Evolutionary conservation across 1,140 invertebrate species (phyloP), one percentile per base, ranked within the genome.

Genomic region (Carcinoscorpius rotundicauda): DNA sequence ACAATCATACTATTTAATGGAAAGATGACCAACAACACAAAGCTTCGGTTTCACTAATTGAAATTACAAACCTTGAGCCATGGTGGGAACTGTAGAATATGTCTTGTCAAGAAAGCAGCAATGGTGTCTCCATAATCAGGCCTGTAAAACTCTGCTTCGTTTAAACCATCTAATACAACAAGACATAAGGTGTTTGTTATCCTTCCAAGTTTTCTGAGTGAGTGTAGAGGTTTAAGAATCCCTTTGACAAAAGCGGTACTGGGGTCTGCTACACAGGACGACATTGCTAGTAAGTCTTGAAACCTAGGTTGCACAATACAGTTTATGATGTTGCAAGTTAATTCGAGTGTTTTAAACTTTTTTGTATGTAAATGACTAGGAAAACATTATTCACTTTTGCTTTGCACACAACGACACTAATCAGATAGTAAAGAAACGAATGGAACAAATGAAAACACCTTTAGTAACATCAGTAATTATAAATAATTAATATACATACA

Each of bases 131-230:
- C 93, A 73, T 92, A 85, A 75, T 96, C 93, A 0, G 92, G 91
- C 71, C 91, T 75, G 76, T 96, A 93, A 74, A 95, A 96, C 74
- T 97, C 93, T 0, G 93, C 93, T 76, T 97, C 93, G 75, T 93
- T 93, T n/a, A 97, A 78, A 0, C 89, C 91, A 78, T 98, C 94
- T 51, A 98, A 84, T 9, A 97, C 76, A 57, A 97, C 86, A 2
- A 96, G 81, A 75, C 82, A 76, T 49, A 73, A 74, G 8, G 78
- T 74, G 8, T 73, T 70, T 10, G 84, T 81, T 61, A 92, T 85
- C 74, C 87, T 88, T 10, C 88, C 89, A 58, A 83, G 80, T 64
- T 85, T 82, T 69, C 85, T 83, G n/a, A 95, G 76, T 63, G 82
- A 84, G 0, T 82, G 81, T 9, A 97, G 78, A 0, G 93, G 93